Conservation (phyloP, 2,113 vertebrate genomes). For the Odocoileus hemionus region DNA sequence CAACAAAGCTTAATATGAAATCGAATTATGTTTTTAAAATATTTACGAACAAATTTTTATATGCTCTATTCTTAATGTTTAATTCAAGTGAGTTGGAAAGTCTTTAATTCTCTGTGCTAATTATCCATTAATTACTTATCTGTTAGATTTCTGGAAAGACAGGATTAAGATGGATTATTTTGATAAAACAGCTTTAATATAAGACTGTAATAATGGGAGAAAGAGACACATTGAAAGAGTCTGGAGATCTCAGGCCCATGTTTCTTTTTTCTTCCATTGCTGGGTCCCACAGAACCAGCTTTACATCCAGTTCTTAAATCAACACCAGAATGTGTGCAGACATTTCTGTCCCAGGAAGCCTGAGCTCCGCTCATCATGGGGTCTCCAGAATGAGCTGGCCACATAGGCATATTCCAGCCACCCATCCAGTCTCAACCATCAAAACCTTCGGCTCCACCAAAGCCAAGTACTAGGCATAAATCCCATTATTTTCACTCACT, state of each 20-base stretch:
- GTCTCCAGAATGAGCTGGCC: neutral
- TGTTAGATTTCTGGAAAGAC: neutral
- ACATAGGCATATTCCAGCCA: neutral
- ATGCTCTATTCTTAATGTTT: neutral
- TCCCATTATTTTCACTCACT: neutral
- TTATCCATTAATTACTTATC: neutral
- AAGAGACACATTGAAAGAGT: neutral
- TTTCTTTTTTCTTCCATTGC: neutral
- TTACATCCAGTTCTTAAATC: neutral
- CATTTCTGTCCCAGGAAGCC: neutral
- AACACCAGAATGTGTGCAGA: neutral
- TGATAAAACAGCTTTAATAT: neutral
- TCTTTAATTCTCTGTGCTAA: neutral
- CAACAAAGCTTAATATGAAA: neutral
- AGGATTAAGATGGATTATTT: neutral
- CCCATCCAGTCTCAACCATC: neutral
- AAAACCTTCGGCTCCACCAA: neutral
- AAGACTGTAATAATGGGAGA: neutral
- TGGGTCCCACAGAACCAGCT: neutral
- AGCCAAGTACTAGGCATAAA: neutral
- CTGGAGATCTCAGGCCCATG: neutral
- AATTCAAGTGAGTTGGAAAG: neutral
- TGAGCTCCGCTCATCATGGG: neutral
- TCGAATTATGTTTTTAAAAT: neutral
- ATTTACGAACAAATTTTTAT: neutral